Evolutionary conservation across 1,140 invertebrate genomes (phyloP), one percentile per base, ranked within the genome.

Genomic region (Cylas formicarius): DNA sequence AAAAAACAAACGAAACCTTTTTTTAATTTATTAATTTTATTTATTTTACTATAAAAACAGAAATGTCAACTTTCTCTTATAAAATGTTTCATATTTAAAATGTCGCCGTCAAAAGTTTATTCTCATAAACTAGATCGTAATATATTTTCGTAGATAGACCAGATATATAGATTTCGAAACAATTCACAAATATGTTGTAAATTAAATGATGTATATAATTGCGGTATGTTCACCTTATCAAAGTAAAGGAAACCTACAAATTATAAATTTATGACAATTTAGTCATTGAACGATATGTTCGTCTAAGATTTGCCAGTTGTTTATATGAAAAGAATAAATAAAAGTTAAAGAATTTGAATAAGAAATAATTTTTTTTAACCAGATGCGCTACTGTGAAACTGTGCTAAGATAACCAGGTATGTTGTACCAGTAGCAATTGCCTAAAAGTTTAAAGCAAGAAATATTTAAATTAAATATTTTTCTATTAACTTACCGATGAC

Each of bases 361-460:
- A 7, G 4, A 16, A 3, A 31, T 31, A 9, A 31, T 37, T 21
- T 2, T 23, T 10, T 4, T n/a, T n/a, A n/a, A n/a, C n/a, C n/a
- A n/a, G n/a, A n/a, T n/a, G n/a, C n/a, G n/a, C n/a, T n/a, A n/a
- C 35, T 24, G 17, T 37, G 20, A 24, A 37, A 37, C 27, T 37
- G 35, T 24, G 35, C 20, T 23, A 37, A 24, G 2, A 37, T 23
- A n/a, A 37, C 35, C 20, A 37, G 19, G 19, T 37, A 37, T 23
- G 35, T 37, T 2, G 35, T 37, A 1, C 35, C 35, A 21, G 18
- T 10, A 4, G 20, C n/a, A 3, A 37, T 14, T 4, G 20, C 35
- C 35, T 37, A 24, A 37, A 37, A 37, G 7, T n/a, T n/a, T n/a
- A n/a, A n/a, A n/a, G n/a, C n/a, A n/a, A n/a, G n/a, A n/a, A 37